phyloP scores from a whole-genome alignment of 2,888 invertebrate genomes.

The Melieria crassipennis region DNA sequence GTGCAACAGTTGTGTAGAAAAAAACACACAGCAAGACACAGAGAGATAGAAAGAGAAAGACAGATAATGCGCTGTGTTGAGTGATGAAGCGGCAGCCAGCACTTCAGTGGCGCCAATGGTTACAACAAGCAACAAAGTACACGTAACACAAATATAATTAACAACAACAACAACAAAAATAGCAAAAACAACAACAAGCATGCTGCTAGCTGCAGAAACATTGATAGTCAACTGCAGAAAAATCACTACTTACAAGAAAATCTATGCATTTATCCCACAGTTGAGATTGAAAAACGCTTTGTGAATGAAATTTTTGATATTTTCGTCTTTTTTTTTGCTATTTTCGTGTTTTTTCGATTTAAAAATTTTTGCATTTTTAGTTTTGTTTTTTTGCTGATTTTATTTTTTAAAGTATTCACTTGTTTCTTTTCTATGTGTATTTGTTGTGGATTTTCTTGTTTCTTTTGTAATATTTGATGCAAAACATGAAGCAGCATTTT shows the following conservation, averaged over 20 bases:
- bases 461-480: too few relatives aligned
- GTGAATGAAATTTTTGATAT: neutral
- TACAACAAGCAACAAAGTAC: too few relatives aligned
- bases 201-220: neutral
- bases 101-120: slow-evolving; percentile 3
- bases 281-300: neutral
- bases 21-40: neutral
- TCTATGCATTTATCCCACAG: slow-evolving; percentile 29
- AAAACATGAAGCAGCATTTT: neutral
- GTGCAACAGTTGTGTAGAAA: neutral
- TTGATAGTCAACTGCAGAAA: neutral
- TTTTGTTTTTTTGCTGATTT: too few relatives aligned
- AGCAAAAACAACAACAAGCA: neutral
- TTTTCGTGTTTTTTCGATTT: too few relatives aligned
- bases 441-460: too few relatives aligned
- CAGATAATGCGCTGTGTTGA: neutral
- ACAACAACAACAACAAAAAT: neutral
- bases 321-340: neutral
- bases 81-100: neutral
- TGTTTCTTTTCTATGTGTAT: too few relatives aligned
- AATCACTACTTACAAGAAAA: slow-evolving; percentile 24
- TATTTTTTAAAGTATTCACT: too few relatives aligned
- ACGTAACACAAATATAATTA: too few relatives aligned
- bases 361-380: too few relatives aligned
- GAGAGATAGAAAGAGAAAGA: slow-evolving; percentile 1